phyloP scores from a whole-genome alignment of 2,797 vertebrate species.

The Loriculus beryllinus region DNA sequence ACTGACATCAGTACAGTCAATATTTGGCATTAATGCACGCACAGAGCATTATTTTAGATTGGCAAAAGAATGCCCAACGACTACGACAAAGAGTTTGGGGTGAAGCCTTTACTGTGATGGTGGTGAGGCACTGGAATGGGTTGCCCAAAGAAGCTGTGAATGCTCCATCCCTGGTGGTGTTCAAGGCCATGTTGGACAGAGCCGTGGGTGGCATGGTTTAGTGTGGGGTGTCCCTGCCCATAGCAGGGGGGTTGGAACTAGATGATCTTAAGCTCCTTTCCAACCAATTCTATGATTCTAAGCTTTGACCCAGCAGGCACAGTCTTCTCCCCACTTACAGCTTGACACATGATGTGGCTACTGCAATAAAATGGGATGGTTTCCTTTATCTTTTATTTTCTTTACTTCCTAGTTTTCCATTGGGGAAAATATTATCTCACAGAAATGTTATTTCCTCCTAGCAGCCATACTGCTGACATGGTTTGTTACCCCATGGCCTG shows the following conservation, averaged over 20 bases:
- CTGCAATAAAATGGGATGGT: background rate
- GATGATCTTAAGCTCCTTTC: no score
- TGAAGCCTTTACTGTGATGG: background rate
- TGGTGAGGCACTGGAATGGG: no score
- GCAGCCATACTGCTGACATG: background rate
- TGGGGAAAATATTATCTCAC: background rate
- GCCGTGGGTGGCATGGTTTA: no score
- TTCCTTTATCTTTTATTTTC: background rate
- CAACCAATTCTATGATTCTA: no score
- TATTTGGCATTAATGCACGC: background rate
- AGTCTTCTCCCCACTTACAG: background rate
- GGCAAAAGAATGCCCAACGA: background rate
- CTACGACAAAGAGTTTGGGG: background rate
- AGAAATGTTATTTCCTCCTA: constrained; percentile 5
- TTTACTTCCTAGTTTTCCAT: background rate
- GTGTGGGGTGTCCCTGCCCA: no score
- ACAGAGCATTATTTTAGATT: background rate
- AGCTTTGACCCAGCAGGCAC: background rate
- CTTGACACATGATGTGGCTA: background rate
- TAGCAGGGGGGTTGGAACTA: no score
- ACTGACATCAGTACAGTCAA: background rate
- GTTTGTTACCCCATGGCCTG: background rate
- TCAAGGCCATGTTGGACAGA: no score
- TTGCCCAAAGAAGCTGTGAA: no score
- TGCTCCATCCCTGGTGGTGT: no score